Base-by-base conservation (phyloP, 1,140 invertebrate species). In the Colletes latitarsis region DNA sequence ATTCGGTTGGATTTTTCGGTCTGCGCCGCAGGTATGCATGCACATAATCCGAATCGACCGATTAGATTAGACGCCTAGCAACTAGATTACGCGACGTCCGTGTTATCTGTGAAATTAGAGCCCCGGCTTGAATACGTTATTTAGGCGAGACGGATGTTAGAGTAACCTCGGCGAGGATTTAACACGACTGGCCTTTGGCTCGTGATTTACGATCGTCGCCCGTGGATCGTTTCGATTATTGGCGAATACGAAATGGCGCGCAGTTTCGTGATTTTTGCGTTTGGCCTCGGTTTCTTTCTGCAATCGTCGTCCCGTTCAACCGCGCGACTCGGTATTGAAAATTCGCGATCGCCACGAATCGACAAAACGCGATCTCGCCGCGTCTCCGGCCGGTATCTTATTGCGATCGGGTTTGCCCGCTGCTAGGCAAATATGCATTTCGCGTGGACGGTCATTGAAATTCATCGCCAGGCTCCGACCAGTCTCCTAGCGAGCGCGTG, bases 41-140 rank as follows among this genome's bases (percentile, higher is more conserved):
- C 85, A 83, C 76, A 86, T 88, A 91, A 91, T 91, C 88, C 87
- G 88, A 90, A 88, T 87, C 86, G 69, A 77, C 87, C 89, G 93
- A 93, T 93, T 93, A 93, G 93, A 93, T 93, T 93, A 92, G 90
- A 93, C 90, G 92, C 92, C 90, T 93, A 92, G 93, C 92, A 93
- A 93, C 93, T 93, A 93, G 93, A 93, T 93, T 93, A 92, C 90
- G 84, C 84, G 88, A 70, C 79, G 79, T 62, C 39, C 73, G 86
- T 77, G 89, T 93, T 93, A 93, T 93, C 93, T 91, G 88, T 79
- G 89, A 92, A 93, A 93, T 93, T 93, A 92, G 91, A 93, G 88
- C 82, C 30, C 91, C 86, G 88, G 85, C 88, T 89, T 90, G 88
- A 89, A 90, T 87, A 89, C 89, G 88, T 87, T 88, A 90, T 89